phyloP scores from a whole-genome alignment of 2,113 vertebrate species.

The Miniopterus natalensis region DNA sequence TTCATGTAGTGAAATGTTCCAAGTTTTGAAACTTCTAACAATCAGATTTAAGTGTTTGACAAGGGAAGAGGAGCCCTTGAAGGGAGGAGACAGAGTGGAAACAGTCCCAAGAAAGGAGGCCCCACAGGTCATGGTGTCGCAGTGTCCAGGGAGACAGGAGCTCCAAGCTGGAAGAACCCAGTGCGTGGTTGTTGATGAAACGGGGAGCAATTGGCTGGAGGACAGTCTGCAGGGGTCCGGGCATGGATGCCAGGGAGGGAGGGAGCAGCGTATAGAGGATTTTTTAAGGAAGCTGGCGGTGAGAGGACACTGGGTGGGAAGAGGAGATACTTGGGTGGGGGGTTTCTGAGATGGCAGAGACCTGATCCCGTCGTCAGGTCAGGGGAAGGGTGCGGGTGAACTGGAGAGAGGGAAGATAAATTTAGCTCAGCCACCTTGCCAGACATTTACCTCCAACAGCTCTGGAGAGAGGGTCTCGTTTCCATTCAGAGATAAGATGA shows the following conservation, averaged over 20 bases:
- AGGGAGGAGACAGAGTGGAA: neutral
- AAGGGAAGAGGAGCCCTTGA: neutral
- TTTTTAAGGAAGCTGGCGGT: neutral
- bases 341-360: neutral
- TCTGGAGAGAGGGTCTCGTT: neutral
- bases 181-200: neutral
- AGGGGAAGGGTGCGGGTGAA: neutral
- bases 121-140: neutral
- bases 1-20: neutral
- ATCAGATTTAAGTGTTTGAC: neutral
- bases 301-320: neutral
- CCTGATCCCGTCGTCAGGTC: neutral
- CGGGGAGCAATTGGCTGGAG: neutral
- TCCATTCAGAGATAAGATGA: neutral
- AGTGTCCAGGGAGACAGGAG: neutral
- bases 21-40: neutral
- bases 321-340: neutral
- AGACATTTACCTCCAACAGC: neutral
- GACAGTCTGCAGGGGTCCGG: neutral
- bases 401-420: neutral
- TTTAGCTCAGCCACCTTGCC: neutral
- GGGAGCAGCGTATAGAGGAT: neutral
- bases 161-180: neutral
- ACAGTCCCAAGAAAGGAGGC: neutral
- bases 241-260: rapidly evolving